Percentiles rank a stretch among this genome's conserved stretches.
Conservation (phyloP, 2,888 invertebrate species). For the Parnassius orleans region DNA sequence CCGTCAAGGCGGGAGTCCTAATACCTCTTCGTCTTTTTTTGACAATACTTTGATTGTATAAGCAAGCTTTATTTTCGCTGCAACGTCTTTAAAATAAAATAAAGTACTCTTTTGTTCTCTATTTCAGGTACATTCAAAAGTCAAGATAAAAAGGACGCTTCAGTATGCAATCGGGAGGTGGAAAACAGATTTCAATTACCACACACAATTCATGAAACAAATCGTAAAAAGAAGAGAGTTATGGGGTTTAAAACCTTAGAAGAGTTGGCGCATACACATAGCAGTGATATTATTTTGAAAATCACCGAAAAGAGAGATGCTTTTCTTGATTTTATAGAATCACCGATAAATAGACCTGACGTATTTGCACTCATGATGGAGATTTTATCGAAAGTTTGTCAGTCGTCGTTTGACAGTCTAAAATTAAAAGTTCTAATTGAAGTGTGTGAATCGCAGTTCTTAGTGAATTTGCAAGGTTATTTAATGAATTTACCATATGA, state of each 20-base stretch:
- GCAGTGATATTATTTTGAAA: constrained; percentile 52
- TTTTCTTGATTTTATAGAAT: constrained; percentile 53
- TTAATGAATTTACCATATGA: constrained; percentile 58
- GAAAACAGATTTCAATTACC: background rate
- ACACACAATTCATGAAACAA: background rate
- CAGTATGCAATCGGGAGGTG: background rate
- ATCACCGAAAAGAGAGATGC: constrained; percentile 49
- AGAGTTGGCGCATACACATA: constrained; percentile 50
- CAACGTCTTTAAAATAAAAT: no score
- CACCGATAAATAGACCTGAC: constrained; percentile 51
- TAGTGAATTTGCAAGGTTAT: constrained; percentile 49
- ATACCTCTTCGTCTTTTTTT: no score
- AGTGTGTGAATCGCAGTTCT: constrained; percentile 58
- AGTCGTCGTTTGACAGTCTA: constrained; percentile 54
- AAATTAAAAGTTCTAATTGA: constrained; percentile 55
- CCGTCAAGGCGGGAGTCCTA: no score
- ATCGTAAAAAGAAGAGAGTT: constrained; percentile 9
- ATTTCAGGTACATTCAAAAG: background rate
- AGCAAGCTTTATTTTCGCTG: no score
- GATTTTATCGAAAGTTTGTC: constrained; percentile 59
- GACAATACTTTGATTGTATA: no score
- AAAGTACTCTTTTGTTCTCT: background rate
- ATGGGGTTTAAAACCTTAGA: constrained; percentile 52
- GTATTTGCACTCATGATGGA: constrained; percentile 57
- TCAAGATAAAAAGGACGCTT: background rate